phyloP scores from a whole-genome alignment of 2,888 invertebrate species.

The Lepidocyrtinus sp. region DNA sequence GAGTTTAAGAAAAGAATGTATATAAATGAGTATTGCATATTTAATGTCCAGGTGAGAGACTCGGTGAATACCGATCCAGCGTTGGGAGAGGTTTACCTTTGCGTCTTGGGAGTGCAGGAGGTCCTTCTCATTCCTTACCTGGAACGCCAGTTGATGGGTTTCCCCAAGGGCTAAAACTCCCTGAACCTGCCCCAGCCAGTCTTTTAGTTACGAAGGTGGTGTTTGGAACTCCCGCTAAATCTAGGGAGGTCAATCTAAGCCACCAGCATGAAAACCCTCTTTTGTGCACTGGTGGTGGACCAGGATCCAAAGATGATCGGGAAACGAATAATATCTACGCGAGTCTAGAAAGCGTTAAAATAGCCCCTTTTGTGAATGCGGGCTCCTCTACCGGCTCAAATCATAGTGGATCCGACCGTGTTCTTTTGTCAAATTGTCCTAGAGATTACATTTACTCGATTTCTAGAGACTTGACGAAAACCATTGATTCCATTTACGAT shows the following conservation, averaged over 20 bases:
- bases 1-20: conserved; percentile 18
- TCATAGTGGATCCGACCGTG: conserved; percentile 70
- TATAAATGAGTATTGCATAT: conserved; percentile 61
- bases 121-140: conserved; percentile 69
- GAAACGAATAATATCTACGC: conserved; percentile 70
- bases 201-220: conserved; percentile 70
- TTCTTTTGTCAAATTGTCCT: conserved; percentile 69
- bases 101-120: conserved; percentile 67
- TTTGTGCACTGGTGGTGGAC: conserved; percentile 68
- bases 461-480: conserved; percentile 70
- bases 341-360: conserved; percentile 70
- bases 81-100: conserved; percentile 70
- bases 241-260: conserved; percentile 69
- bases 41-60: conserved; percentile 70
- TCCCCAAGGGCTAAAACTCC: conserved; percentile 70
- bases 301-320: conserved; percentile 67
- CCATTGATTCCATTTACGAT: conserved; percentile 70
- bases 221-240: conserved; percentile 70
- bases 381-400: conserved; percentile 70
- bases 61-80: conserved; percentile 70
- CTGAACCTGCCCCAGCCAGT: conserved; percentile 70
- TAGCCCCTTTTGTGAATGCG: conserved; percentile 69
- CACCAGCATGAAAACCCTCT: conserved; percentile 70
- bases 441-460: conserved; percentile 70
- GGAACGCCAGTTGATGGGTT: conserved; percentile 70